Evolutionary conservation across 2,113 vertebrate species (phyloP), one percentile per base, ranked within the genome.

Genomic region (Otocyon megalotis): DNA sequence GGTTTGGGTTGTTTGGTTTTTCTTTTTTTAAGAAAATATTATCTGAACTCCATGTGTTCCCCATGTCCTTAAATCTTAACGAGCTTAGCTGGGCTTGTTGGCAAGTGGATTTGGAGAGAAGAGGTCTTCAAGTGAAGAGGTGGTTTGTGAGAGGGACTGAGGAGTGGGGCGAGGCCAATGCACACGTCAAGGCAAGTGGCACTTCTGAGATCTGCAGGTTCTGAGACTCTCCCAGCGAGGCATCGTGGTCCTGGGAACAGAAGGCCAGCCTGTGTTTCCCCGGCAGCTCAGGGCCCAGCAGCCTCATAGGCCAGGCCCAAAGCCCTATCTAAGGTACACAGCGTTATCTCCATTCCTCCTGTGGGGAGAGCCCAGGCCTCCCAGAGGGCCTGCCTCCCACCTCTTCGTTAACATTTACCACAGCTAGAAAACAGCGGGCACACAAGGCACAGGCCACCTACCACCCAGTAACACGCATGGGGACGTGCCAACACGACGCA

Each of bases 241-340:
- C 32, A 9, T n/a, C 92, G 92, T 50, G 56, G 84, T 62, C 80
- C 92, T 96, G 90, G 80, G 96, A 95, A 90, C 87, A 92, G 60
- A 80, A 96, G 79, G 69, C 53, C 3, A 65, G 71, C 86, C 65
- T 1, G 0, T 32, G 69, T 89, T 79, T 80, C 95, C 71, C 86
- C 17, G 72, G 96, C 90, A 69, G 85, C 77, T 76, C 26, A 1
- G 54, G 54, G 62, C 48, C 63, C 7, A 37, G 56, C 62, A 43
- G 94, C 32, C 37, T 67, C 37, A 0, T 84, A 74, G 93, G 84
- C 97, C 62, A 1, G 87, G 92, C 26, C 79, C 28, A 53, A 37
- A 85, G 96, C 91, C 60, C 97, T 98, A 98, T 98, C 98, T 98
- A 97, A 97, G 97, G 96, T 98, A 98, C 98, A 98, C 96, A 98